These are phyloP conservation scores for Mesocricetus auratus DNA, from an alignment of 2,113 vertebrate species.

Conservation along the genomic window DNA sequence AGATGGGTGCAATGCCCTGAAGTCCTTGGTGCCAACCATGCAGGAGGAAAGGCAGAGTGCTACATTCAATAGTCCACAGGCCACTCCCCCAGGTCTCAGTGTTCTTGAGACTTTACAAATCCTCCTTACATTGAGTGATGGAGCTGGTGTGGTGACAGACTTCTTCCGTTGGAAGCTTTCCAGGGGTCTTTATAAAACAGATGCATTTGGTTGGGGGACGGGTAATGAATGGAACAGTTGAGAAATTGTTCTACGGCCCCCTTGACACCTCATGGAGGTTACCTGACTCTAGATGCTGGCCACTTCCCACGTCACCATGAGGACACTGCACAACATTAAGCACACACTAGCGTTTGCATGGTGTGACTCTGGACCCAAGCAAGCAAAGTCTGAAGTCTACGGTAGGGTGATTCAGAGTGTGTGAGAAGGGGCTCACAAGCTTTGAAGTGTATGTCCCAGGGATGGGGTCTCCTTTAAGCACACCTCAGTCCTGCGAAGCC, in stretches of 20 bases:
- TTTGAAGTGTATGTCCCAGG: not conserved
- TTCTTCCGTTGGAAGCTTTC: too few relatives aligned
- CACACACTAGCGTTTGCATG: not conserved
- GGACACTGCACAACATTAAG: not conserved
- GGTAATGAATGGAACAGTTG: not conserved
- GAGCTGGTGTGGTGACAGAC: not conserved
- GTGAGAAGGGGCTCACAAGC: fast-evolving
- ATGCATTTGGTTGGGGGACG: not conserved
- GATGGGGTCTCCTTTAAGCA: not conserved
- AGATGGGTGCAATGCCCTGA: not conserved
- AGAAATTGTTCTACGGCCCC: not conserved
- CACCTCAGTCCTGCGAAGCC: fast-evolving
- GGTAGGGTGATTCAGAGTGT: not conserved
- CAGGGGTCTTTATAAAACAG: not conserved
- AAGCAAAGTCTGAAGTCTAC: not conserved
- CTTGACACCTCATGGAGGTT: not conserved
- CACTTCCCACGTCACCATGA: not conserved
- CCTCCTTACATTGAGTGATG: too few relatives aligned
- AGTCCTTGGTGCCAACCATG: not conserved
- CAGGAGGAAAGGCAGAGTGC: not conserved
- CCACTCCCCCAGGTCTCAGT: not conserved
- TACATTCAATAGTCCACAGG: not conserved
- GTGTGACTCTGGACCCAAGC: not conserved
- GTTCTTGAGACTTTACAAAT: not conserved
- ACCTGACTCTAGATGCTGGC: not conserved